Conservation (phyloP, 2,888 invertebrate genomes). For the Tanytarsus gracilentus region DNA sequence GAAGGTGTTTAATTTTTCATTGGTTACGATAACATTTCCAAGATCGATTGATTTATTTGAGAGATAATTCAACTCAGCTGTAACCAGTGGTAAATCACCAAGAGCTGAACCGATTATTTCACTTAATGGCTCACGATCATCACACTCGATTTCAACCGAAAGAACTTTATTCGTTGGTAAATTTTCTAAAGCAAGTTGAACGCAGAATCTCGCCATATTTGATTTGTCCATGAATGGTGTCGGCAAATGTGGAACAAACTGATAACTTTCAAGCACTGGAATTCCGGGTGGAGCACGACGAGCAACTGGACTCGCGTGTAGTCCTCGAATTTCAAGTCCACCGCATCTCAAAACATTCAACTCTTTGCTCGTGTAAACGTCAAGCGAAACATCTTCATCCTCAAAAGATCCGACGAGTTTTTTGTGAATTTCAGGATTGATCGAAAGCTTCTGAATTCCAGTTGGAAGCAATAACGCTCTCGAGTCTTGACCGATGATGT, state of each 20-base stretch:
- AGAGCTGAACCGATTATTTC: slow-evolving; percentile 51
- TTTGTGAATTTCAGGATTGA: slow-evolving; percentile 56
- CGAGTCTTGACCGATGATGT: slow-evolving; percentile 59
- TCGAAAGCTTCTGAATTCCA: slow-evolving; percentile 57
- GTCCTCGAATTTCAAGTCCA: slow-evolving; percentile 66
- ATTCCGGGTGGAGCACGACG: slow-evolving; percentile 56
- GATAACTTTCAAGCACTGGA: slow-evolving; percentile 69
- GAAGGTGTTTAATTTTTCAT: slow-evolving; percentile 48
- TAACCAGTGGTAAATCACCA: slow-evolving; percentile 59
- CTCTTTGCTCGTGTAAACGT: slow-evolving; percentile 37
- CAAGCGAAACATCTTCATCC: slow-evolving; percentile 36
- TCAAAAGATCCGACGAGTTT: slow-evolving; percentile 41
- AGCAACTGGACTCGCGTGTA: slow-evolving; percentile 67
- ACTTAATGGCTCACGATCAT: slow-evolving; percentile 46
- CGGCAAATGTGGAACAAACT: slow-evolving; percentile 58
- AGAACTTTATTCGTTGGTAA: slow-evolving; percentile 52
- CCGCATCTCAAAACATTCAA: slow-evolving; percentile 50
- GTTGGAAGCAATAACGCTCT: slow-evolving; percentile 67
- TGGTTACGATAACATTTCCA: slow-evolving; percentile 50
- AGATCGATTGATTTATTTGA: slow-evolving; percentile 37
- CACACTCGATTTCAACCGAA: slow-evolving; percentile 48
- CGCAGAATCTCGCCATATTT: slow-evolving; percentile 50
- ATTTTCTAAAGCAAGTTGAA: slow-evolving; percentile 69
- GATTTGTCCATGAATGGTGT: slow-evolving; percentile 35
- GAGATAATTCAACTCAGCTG: slow-evolving; percentile 55